These are phyloP conservation scores for Antedon mediterranea DNA, from an alignment of 53 echinoderm and acorn worm species.

Conservation along the genomic window DNA sequence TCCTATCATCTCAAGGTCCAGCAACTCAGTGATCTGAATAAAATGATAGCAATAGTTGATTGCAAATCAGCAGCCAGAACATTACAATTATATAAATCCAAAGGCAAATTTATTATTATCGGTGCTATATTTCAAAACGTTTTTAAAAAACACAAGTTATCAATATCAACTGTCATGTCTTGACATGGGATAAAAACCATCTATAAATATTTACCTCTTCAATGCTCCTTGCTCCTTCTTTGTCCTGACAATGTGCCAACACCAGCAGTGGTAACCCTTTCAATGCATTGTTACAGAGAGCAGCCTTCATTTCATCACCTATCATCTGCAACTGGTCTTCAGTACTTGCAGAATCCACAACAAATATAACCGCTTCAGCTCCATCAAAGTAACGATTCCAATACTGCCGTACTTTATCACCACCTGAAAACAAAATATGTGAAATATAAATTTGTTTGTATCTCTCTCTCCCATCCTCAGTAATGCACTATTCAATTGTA, in stretches of 20 bases:
- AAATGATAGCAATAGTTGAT: no score
- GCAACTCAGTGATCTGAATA: background rate
- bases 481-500: no score
- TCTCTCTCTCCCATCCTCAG: no score
- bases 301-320: constrained; percentile 9
- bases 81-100: no score
- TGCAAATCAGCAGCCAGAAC: no score
- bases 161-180: no score
- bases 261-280: constrained; percentile 35
- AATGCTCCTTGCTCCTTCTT: constrained; percentile 25
- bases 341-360: constrained; percentile 25
- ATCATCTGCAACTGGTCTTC: constrained; percentile 17
- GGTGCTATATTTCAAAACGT: no score
- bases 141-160: no score
- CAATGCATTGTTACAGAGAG: constrained; percentile 15
- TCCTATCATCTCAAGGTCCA: background rate
- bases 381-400: constrained; percentile 48
- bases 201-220: constrained; percentile 41
- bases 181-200: no score
- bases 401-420: constrained; percentile 25
- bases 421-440: no score
- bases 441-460: no score
- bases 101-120: no score
- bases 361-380: constrained; percentile 39
- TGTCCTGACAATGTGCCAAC: constrained; percentile 43